Conservation (phyloP, 2,797 vertebrate genomes). For the Cuniculus paca region DNA sequence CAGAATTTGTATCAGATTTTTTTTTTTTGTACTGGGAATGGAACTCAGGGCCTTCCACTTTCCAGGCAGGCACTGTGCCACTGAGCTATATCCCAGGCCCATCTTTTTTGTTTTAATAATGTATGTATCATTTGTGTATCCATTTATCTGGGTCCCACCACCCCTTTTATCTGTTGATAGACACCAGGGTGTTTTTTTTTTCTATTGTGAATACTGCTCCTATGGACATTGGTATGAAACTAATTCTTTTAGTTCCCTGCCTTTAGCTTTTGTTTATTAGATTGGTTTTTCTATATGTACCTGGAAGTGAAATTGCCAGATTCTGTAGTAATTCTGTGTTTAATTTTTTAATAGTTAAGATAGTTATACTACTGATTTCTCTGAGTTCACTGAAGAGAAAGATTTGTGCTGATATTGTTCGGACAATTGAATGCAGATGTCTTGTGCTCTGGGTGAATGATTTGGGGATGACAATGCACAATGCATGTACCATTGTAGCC, state of each 20-base stretch:
- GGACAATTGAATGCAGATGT: too few species aligned
- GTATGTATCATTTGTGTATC: not conserved
- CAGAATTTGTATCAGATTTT: not conserved
- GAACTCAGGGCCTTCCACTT: too few species aligned
- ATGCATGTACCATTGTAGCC: too few species aligned
- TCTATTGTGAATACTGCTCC: not conserved
- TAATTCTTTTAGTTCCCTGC: not conserved
- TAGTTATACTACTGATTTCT: too few species aligned
- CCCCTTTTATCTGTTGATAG: not conserved
- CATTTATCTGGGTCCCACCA: not conserved
- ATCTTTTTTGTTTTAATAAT: constrained; percentile 1
- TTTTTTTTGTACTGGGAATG: too few species aligned
- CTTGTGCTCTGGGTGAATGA: too few species aligned
- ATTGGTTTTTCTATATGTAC: not conserved
- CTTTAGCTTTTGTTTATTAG: not conserved
- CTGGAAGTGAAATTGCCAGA: not conserved
- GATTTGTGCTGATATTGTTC: too few species aligned
- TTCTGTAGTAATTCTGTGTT: not conserved
- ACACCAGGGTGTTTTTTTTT: not conserved
- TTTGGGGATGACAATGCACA: too few species aligned
- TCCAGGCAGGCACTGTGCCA: too few species aligned
- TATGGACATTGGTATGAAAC: not conserved
- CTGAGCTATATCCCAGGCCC: too few species aligned
- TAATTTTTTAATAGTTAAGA: not conserved
- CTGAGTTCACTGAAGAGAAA: too few species aligned